A percentile compares a stretch with the other conserved stretches of the same genome.
These are phyloP conservation scores for Lasiurus cinereus DNA, from an alignment of 2,113 vertebrate species.

Conservation along the genomic window DNA sequence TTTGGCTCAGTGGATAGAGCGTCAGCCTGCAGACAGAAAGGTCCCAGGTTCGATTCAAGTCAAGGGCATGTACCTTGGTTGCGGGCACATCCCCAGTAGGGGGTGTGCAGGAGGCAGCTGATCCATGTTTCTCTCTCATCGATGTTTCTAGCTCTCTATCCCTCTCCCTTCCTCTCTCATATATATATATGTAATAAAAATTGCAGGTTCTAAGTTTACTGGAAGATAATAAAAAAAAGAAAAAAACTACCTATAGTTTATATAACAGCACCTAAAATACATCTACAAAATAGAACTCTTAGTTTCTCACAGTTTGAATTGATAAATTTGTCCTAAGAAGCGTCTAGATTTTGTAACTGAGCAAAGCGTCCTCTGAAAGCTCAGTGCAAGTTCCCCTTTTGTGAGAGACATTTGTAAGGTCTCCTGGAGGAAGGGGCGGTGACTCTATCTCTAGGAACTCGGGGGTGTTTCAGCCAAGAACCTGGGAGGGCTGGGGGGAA, in stretches of 20 bases:
- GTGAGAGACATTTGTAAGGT: background rate
- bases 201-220: background rate
- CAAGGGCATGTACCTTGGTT: too few relatives aligned
- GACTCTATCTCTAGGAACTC: background rate
- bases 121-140: too few relatives aligned
- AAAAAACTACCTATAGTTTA: background rate
- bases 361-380: background rate
- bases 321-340: background rate
- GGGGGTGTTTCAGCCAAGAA: background rate
- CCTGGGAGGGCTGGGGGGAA: background rate
- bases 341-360: background rate
- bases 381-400: background rate
- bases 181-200: background rate
- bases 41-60: too few relatives aligned
- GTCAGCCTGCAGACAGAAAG: too few relatives aligned
- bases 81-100: too few relatives aligned
- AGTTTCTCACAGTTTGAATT: background rate
- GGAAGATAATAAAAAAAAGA: slow-evolving; percentile 8
- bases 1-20: too few relatives aligned
- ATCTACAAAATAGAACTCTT: background rate
- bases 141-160: too few relatives aligned
- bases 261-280: background rate
- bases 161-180: too few relatives aligned
- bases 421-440: background rate
- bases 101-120: too few relatives aligned